phyloP scores from a whole-genome alignment of 2,113 vertebrate genomes.

The Tenebrosternarchus preto region DNA sequence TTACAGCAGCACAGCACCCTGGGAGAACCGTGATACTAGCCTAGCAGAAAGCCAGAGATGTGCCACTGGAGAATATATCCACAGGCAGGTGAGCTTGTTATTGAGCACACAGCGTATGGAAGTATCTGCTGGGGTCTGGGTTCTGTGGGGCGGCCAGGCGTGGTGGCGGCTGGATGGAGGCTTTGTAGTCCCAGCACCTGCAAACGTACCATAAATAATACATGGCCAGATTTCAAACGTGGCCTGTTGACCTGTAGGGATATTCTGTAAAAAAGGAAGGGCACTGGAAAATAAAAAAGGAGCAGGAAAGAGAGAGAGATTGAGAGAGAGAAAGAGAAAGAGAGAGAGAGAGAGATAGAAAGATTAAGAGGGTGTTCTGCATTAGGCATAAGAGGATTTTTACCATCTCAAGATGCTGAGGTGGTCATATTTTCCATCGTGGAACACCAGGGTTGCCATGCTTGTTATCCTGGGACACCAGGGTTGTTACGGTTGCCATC shows the following conservation, averaged over 20 bases:
- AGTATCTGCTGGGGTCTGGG: slow-evolving; percentile 30
- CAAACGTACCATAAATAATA: slow-evolving; percentile 57
- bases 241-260: slow-evolving; percentile 65
- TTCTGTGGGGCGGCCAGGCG: slow-evolving; percentile 24
- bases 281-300: neutral
- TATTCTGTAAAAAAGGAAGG: slow-evolving; percentile 67
- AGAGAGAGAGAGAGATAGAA: neutral
- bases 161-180: neutral
- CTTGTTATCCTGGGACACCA: neutral
- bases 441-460: neutral
- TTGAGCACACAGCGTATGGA: slow-evolving; percentile 36
- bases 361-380: neutral
- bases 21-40: slow-evolving; percentile 37
- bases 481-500: neutral
- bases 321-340: neutral
- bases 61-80: slow-evolving; percentile 34
- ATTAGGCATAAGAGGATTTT: slow-evolving; percentile 10
- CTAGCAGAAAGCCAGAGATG: slow-evolving; percentile 17
- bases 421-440: neutral
- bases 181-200: slow-evolving; percentile 49
- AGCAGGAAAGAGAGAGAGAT: neutral
- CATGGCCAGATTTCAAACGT: slow-evolving; percentile 56
- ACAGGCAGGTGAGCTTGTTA: slow-evolving; percentile 43
- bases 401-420: neutral
- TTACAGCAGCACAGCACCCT: neutral